Conservation (phyloP, 2,113 vertebrate genomes). For the Crotalus horridus region DNA sequence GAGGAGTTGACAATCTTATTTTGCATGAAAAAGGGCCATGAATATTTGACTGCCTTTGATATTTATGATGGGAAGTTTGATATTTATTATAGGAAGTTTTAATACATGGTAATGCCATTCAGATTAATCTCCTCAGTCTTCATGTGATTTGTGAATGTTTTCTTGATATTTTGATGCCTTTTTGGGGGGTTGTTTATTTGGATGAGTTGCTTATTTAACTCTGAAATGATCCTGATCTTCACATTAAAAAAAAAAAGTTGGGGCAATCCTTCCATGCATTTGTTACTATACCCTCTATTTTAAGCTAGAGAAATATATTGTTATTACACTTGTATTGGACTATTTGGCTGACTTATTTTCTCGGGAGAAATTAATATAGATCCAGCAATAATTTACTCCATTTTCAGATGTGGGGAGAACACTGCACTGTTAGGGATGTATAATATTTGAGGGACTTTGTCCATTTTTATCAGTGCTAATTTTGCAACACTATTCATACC, state of each 20-base stretch:
- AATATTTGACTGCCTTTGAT: neutral
- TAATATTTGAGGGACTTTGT: neutral
- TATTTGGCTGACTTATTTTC: neutral
- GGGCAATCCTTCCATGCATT: neutral
- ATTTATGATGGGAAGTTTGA: neutral
- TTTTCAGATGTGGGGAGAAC: neutral
- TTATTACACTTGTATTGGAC: neutral
- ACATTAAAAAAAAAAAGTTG: neutral
- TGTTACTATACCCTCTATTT: neutral
- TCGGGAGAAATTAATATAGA: neutral
- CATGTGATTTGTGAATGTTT: neutral
- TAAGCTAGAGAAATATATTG: neutral
- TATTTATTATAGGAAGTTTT: neutral
- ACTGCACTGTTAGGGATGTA: neutral
- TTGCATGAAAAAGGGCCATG: neutral
- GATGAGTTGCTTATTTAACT: neutral
- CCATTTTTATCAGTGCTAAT: neutral
- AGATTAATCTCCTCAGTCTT: neutral
- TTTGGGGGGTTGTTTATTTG: neutral
- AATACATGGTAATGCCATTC: neutral
- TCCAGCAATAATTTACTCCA: neutral
- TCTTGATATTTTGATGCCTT: neutral
- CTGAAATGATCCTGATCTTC: neutral
- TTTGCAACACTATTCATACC: neutral
- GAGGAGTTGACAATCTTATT: neutral